Evolutionary conservation across 2,888 invertebrate genomes (phyloP).

Genomic region (Corbicula japonica): DNA sequence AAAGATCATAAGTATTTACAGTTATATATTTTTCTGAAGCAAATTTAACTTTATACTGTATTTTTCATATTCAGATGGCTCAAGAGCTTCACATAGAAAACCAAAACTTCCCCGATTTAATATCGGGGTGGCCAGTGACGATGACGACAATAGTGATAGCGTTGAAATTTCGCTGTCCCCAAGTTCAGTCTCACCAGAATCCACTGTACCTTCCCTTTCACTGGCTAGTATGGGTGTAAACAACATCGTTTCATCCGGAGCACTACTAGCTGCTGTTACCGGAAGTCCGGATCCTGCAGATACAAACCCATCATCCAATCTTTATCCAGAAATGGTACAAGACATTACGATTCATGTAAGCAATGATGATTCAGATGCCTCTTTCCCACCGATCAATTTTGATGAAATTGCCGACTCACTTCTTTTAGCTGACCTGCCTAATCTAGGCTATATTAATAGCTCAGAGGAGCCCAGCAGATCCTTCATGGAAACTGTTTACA

Average conservation of each 20-base stretch:
- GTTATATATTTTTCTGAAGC: background rate
- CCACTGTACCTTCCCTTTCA: background rate
- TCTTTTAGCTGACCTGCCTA: slow-evolving; percentile 49
- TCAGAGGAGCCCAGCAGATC: slow-evolving; percentile 41
- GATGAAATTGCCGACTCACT: slow-evolving; percentile 55
- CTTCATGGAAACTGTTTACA: slow-evolving; percentile 33
- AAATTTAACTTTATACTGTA: background rate
- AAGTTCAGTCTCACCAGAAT: background rate
- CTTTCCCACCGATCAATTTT: slow-evolving; percentile 52
- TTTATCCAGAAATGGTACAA: no score
- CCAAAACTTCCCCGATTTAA: slow-evolving; percentile 59
- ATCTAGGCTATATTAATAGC: slow-evolving; percentile 43
- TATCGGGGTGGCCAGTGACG: slow-evolving; percentile 62
- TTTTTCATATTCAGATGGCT: slow-evolving; percentile 42
- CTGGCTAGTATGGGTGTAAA: background rate
- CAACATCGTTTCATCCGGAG: no score
- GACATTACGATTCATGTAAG: slow-evolving; percentile 44
- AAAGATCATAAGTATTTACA: no score
- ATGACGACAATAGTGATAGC: slow-evolving; percentile 58
- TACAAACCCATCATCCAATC: no score
- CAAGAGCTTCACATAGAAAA: slow-evolving; percentile 62
- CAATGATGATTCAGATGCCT: slow-evolving; percentile 43
- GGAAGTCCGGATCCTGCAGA: no score
- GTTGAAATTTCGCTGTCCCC: slow-evolving; percentile 18
- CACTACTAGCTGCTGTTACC: no score